A percentile compares a stretch with the other conserved stretches of the same genome.
Conservation (phyloP, 2,888 invertebrate species). For the Parasteatoda lunata region DNA sequence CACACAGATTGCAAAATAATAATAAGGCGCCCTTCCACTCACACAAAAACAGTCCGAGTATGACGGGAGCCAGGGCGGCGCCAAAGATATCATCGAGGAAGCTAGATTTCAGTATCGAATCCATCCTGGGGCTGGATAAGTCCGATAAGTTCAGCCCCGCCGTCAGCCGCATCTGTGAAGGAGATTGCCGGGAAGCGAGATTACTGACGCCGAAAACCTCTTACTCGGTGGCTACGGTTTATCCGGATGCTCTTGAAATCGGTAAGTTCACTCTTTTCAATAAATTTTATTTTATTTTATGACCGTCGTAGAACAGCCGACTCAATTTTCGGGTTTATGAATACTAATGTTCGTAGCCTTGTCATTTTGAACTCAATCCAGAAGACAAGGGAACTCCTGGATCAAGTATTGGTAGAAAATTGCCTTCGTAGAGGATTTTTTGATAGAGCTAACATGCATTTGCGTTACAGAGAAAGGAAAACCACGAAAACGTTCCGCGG, state of each 20-base stretch:
- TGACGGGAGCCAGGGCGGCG: background rate
- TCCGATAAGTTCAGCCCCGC: background rate
- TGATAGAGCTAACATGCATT: too few relatives aligned
- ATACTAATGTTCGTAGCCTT: too few relatives aligned
- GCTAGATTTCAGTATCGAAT: slow-evolving; percentile 49
- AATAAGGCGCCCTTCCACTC: background rate
- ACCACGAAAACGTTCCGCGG: too few relatives aligned
- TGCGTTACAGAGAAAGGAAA: too few relatives aligned
- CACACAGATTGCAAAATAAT: background rate
- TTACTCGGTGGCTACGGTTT: slow-evolving; percentile 4
- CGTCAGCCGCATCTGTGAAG: background rate
- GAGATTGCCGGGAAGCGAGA: background rate
- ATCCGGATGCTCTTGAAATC: background rate
- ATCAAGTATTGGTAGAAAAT: too few relatives aligned
- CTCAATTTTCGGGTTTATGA: too few relatives aligned
- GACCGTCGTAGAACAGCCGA: too few relatives aligned
- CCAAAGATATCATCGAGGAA: background rate
- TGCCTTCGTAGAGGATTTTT: too few relatives aligned
- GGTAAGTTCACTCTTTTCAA: background rate
- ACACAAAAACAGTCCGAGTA: background rate
- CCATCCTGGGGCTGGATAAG: slow-evolving; percentile 43
- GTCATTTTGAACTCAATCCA: too few relatives aligned
- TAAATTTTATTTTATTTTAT: too few relatives aligned
- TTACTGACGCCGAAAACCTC: slow-evolving; percentile 21
- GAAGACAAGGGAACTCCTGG: too few relatives aligned